phyloP scores from a whole-genome alignment of 2,888 invertebrate genomes.

The Lasioglossum calceatum region DNA sequence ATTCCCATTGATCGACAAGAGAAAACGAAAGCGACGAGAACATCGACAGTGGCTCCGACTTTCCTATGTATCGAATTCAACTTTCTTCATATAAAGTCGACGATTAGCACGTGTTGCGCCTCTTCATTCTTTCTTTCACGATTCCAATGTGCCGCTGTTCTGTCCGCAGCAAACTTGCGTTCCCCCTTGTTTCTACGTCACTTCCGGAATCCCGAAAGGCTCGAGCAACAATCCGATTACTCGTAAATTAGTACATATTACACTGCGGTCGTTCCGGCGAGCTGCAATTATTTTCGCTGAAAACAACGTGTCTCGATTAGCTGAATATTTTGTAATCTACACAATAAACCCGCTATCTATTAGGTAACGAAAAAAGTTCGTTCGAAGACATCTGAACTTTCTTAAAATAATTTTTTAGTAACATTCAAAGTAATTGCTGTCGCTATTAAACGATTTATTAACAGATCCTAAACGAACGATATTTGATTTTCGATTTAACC shows the following conservation, averaged over 20 bases:
- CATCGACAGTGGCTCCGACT: conserved; percentile 15
- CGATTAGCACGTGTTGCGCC: conserved; percentile 7
- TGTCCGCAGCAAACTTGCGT: conserved; percentile 26
- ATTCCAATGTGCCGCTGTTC: conserved; percentile 12
- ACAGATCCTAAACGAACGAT: not conserved
- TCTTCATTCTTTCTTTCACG: conserved; percentile 15
- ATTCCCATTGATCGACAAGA: conserved; percentile 10
- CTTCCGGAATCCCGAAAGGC: conserved; percentile 22
- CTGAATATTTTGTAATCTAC: not conserved
- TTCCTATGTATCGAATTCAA: conserved; percentile 45
- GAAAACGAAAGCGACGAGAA: conserved; percentile 6
- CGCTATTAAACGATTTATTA: not conserved
- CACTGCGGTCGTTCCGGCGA: not conserved
- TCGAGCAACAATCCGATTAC: conserved; percentile 1
- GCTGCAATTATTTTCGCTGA: conserved; percentile 1
- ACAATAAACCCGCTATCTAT: not conserved
- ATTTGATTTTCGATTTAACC: not conserved
- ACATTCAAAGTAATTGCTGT: not conserved
- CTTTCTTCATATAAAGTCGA: conserved; percentile 34
- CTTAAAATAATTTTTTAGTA: not conserved
- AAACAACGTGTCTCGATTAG: not conserved
- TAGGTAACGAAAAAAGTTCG: not conserved
- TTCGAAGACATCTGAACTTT: not conserved
- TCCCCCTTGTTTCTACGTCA: conserved; percentile 67
- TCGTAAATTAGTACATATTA: not conserved